Conservation (phyloP, 1,140 invertebrate species). For the Trichonephila inaurata region DNA sequence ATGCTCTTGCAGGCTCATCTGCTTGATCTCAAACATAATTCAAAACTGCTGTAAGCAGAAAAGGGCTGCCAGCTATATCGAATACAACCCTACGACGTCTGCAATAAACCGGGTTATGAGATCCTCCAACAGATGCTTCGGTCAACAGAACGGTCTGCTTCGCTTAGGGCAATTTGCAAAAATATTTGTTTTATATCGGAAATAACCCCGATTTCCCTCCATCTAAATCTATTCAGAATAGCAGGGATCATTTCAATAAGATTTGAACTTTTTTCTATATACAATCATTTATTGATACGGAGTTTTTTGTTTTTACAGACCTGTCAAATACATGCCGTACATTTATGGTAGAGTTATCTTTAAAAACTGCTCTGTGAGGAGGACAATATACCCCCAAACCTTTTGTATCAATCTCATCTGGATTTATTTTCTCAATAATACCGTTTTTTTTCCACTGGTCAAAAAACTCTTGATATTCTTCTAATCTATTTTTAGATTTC, state of each 20-base stretch:
- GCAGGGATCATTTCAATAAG: neutral
- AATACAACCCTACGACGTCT: conserved; percentile 17
- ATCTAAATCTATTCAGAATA: neutral
- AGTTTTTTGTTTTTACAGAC: neutral
- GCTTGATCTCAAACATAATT: neutral
- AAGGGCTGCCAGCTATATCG: conserved; percentile 1
- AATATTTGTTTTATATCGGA: too few relatives aligned
- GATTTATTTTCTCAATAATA: too few relatives aligned
- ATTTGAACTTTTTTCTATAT: neutral
- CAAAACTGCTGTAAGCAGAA: conserved; percentile 6
- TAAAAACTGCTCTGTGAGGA: too few relatives aligned
- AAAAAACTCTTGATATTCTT: too few relatives aligned
- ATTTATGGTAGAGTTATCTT: neutral
- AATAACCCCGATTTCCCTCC: conserved; percentile 5
- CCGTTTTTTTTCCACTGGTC: too few relatives aligned
- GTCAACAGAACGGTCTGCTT: neutral
- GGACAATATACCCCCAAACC: too few relatives aligned
- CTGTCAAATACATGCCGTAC: neutral
- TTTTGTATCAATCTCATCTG: too few relatives aligned
- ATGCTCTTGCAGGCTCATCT: too few relatives aligned
- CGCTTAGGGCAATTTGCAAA: conserved; percentile 19
- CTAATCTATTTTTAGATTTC: too few relatives aligned
- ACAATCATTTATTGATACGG: neutral
- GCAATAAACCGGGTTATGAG: neutral
- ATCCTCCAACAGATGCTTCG: neutral